A percentile compares a stretch with the other conserved stretches of the same genome.
Evolutionary conservation across 2,888 invertebrate genomes (phyloP).

Genomic region (Cephus pygmeus): DNA sequence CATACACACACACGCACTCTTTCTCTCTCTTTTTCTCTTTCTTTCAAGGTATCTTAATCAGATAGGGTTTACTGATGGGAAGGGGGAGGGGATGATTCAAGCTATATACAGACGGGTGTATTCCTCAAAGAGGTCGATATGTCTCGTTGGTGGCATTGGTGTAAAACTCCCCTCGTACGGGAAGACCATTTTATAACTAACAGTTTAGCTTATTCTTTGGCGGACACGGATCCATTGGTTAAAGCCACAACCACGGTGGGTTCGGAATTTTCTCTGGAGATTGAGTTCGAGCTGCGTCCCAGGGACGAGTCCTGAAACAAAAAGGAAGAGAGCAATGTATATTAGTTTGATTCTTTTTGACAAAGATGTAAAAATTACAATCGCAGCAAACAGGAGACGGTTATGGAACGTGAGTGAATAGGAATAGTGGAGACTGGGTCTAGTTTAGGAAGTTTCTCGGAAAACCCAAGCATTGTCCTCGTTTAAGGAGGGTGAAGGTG

Average conservation of each 20-base stretch:
- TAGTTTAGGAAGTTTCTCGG: not conserved
- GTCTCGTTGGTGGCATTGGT: constrained; percentile 56
- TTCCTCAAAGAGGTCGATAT: constrained; percentile 56
- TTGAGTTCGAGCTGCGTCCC: constrained; percentile 48
- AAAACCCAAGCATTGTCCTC: not conserved
- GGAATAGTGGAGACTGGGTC: not conserved
- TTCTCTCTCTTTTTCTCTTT: not conserved
- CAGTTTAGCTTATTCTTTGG: constrained; percentile 52
- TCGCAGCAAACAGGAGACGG: not conserved
- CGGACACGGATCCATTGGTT: constrained; percentile 60
- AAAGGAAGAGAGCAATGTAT: constrained; percentile 1
- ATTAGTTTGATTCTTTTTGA: not conserved
- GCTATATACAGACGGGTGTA: constrained; percentile 57
- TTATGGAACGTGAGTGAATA: not conserved
- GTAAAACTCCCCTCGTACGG: constrained; percentile 44
- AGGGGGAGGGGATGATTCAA: constrained; percentile 32
- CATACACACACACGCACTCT: not conserved
- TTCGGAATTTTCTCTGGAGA: constrained; percentile 49
- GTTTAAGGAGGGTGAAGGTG: not conserved
- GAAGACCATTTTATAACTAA: constrained; percentile 40
- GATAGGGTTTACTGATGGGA: constrained; percentile 14
- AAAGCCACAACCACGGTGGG: constrained; percentile 45
- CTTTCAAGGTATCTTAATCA: not conserved
- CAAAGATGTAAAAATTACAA: not conserved
- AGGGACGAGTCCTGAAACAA: constrained; percentile 54